Percentiles rank a stretch among this genome's conserved stretches.
These are phyloP conservation scores for Labeo calbasu DNA, from an alignment of 2,797 vertebrate genomes.

Conservation along the genomic window DNA sequence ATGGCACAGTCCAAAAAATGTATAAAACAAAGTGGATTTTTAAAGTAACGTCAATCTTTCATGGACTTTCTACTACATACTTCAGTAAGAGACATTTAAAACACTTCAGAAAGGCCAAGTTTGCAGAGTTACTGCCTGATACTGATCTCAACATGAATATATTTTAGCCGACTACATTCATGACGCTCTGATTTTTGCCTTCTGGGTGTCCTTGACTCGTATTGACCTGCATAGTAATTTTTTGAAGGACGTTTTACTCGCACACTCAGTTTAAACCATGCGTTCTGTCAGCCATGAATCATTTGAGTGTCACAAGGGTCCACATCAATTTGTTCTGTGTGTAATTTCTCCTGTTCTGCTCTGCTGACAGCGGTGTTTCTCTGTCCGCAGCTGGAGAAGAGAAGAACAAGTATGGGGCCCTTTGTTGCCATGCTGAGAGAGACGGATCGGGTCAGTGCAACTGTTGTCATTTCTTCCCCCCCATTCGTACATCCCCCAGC, in stretches of 20 bases:
- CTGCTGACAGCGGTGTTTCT: conserved; percentile 44
- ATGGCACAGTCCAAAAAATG: too few species aligned
- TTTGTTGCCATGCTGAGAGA: conserved; percentile 55
- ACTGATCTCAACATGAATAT: background rate
- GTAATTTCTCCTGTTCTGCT: conserved; percentile 44
- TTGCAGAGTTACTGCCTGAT: background rate
- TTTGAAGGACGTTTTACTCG: conserved; percentile 10
- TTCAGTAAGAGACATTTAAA: too few species aligned
- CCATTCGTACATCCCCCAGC: conserved; percentile 13
- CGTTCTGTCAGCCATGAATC: conserved; percentile 9
- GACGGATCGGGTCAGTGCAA: conserved; percentile 61
- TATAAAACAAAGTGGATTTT: too few species aligned
- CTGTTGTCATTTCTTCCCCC: conserved; percentile 52
- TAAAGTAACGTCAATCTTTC: too few species aligned
- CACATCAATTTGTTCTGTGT: conserved; percentile 55
- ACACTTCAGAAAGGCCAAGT: background rate
- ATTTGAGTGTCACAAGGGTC: conserved; percentile 33
- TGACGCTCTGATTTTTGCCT: background rate
- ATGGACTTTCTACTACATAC: too few species aligned
- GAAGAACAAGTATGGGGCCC: conserved; percentile 22
- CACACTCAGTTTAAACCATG: conserved; percentile 1
- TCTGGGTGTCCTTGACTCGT: conserved; percentile 5
- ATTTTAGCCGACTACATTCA: background rate
- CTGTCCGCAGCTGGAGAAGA: conserved; percentile 51
- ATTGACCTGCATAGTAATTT: background rate